These are phyloP conservation scores for Melanostoma mellinum DNA, from an alignment of 2,888 invertebrate species.

Conservation along the genomic window DNA sequence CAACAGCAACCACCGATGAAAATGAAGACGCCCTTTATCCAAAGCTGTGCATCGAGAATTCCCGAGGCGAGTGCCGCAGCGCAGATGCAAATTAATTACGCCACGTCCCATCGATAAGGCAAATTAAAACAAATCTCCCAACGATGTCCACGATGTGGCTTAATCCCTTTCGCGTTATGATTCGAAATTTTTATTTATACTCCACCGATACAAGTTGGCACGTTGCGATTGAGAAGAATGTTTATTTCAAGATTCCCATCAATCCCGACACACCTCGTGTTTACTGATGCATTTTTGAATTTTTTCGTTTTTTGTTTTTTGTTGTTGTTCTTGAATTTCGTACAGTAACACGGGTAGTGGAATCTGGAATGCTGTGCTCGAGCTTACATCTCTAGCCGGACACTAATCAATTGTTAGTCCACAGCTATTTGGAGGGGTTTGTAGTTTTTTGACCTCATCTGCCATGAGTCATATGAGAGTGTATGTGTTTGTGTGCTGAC, in stretches of 20 bases:
- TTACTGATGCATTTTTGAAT: neutral
- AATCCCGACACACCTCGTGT: slow-evolving; percentile 16
- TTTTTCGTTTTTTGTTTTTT: too few species aligned
- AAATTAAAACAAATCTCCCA: slow-evolving; percentile 68
- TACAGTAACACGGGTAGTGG: too few species aligned
- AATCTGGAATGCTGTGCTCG: too few species aligned
- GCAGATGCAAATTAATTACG: slow-evolving; percentile 72
- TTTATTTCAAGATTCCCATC: slow-evolving; percentile 12
- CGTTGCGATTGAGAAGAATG: neutral
- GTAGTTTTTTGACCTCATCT: slow-evolving; percentile 56
- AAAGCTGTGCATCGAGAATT: slow-evolving; percentile 42
- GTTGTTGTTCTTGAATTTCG: too few species aligned
- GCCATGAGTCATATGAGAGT: slow-evolving; percentile 7
- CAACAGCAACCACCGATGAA: slow-evolving; percentile 1
- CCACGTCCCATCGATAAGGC: slow-evolving; percentile 66
- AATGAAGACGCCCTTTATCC: slow-evolving; percentile 45
- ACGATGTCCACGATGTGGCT: slow-evolving; percentile 66
- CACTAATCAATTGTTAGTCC: slow-evolving; percentile 40
- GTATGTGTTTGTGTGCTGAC: slow-evolving; percentile 10
- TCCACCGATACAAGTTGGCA: neutral
- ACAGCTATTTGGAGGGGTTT: too few species aligned
- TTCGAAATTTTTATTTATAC: slow-evolving; percentile 39
- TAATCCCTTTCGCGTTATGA: slow-evolving; percentile 65
- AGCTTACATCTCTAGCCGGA: neutral
- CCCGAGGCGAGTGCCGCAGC: slow-evolving; percentile 46